These are phyloP conservation scores for Agonum fuliginosum DNA, from an alignment of 2,888 invertebrate genomes.

Conservation along the genomic window DNA sequence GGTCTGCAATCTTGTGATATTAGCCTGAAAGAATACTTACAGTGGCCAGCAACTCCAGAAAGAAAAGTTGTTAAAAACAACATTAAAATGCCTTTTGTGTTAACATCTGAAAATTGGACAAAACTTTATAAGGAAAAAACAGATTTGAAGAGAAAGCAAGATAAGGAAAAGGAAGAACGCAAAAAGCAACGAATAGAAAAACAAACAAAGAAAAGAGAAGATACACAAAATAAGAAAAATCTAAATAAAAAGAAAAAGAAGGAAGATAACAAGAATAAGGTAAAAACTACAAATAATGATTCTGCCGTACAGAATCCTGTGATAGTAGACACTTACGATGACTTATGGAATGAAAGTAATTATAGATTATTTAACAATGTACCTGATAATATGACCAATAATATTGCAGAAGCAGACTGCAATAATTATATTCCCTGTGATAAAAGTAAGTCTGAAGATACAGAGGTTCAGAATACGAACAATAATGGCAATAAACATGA, in stretches of 20 bases:
- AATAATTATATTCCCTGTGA: too few species aligned
- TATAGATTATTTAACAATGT: too few species aligned
- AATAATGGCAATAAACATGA: neutral
- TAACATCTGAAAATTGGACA: neutral
- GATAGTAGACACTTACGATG: too few species aligned
- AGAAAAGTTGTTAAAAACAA: neutral
- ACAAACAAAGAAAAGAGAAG: neutral
- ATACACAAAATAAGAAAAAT: neutral
- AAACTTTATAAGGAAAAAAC: constrained; percentile 4
- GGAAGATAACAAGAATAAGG: neutral
- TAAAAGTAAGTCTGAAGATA: too few species aligned
- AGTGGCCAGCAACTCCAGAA: neutral
- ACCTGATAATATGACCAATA: too few species aligned
- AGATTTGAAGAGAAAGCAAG: neutral
- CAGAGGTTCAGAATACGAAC: too few species aligned
- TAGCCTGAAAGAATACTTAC: neutral
- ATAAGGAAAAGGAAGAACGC: neutral
- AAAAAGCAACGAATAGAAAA: neutral
- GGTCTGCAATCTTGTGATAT: too few species aligned
- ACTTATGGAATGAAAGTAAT: too few species aligned
- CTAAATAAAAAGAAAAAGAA: neutral
- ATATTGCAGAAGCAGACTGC: too few species aligned
- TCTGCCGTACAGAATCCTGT: too few species aligned
- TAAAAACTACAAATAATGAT: neutral
- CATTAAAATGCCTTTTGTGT: neutral